Evolutionary conservation across 2,888 invertebrate genomes (phyloP).

Genomic region (Minunthozetes semirufus): DNA sequence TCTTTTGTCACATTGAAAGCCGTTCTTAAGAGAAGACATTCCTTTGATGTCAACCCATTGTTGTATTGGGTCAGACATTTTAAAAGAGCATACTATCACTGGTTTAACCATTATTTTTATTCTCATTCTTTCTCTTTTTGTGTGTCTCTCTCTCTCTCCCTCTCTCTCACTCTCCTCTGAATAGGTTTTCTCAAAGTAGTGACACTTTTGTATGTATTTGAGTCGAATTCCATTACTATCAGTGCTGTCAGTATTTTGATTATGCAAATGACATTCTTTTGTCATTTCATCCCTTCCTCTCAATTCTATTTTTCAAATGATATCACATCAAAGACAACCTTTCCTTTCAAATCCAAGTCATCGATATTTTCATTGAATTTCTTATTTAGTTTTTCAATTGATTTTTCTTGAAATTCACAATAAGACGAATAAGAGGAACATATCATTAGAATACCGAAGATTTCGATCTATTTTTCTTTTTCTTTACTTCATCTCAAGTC

Average conservation of each 20-base stretch:
- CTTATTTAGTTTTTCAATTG: not conserved
- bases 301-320: not conserved
- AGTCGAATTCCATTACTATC: not conserved
- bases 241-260: not conserved
- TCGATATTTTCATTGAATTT: constrained; percentile 4
- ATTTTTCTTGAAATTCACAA: not conserved
- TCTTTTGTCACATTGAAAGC: not conserved
- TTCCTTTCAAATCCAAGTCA: not conserved
- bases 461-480: not conserved
- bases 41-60: not conserved
- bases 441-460: not conserved
- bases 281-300: not conserved
- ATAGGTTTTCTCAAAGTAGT: not conserved
- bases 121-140: not conserved
- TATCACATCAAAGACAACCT: not conserved
- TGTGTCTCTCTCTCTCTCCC: not conserved
- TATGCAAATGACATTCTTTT: not conserved
- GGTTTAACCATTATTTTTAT: constrained; percentile 14
- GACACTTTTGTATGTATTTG: not conserved
- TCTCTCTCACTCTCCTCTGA: not conserved
- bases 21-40: not conserved
- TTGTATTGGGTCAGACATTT: not conserved
- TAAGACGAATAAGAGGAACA: not conserved
- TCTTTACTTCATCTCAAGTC: not conserved
- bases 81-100: constrained; percentile 3